These are phyloP conservation scores for Cacoxenus indagator DNA, from an alignment of 2,888 invertebrate species.

Conservation along the genomic window DNA sequence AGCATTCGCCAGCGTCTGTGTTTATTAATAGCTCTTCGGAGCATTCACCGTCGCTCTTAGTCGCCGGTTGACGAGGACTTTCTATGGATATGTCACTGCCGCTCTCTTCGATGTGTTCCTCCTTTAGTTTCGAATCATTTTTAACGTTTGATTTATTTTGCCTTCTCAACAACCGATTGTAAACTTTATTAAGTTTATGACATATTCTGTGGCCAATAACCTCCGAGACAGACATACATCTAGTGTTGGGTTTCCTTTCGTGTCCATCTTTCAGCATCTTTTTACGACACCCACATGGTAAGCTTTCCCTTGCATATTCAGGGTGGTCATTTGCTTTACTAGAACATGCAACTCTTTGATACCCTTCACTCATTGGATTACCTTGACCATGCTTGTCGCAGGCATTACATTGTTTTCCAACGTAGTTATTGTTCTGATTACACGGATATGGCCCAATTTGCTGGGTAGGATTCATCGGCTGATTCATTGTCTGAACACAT, in stretches of 20 bases:
- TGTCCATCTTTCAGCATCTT: neutral
- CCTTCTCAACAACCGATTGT: neutral
- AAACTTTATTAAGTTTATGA: neutral
- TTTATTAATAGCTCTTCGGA: neutral
- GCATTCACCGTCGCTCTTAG: too few relatives aligned
- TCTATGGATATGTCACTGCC: too few relatives aligned
- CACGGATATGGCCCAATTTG: neutral
- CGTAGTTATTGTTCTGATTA: neutral
- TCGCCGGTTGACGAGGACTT: too few relatives aligned
- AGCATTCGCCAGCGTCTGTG: neutral
- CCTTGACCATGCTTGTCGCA: too few relatives aligned
- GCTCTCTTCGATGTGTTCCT: too few relatives aligned
- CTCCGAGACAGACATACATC: neutral
- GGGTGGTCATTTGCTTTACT: neutral
- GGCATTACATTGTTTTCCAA: neutral
- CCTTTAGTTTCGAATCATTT: too few relatives aligned
- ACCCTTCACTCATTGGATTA: neutral
- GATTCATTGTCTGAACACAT: neutral
- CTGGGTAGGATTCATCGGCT: neutral
- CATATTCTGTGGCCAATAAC: neutral
- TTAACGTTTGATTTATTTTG: neutral
- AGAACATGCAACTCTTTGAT: neutral
- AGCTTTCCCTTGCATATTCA: neutral
- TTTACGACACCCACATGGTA: neutral
- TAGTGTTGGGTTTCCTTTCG: neutral